A percentile compares a stretch with the other conserved stretches of the same genome.
Conservation (phyloP, 2,113 vertebrate species). For the Delphinapterus leucas region DNA sequence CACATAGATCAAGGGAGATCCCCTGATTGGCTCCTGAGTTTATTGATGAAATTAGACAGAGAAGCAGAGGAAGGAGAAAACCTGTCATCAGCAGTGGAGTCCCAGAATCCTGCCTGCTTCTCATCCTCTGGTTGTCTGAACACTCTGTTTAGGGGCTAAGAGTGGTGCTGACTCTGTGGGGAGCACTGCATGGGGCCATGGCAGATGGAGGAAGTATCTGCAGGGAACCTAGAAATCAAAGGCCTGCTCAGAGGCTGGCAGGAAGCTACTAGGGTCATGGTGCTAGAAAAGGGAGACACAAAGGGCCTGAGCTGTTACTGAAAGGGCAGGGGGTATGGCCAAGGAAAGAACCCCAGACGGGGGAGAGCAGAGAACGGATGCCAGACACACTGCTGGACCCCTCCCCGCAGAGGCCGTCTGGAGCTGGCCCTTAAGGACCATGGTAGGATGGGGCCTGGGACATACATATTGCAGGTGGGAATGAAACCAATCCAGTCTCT, state of each 20-base stretch:
- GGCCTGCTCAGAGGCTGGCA: neutral
- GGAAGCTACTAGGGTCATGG: neutral
- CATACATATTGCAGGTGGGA: neutral
- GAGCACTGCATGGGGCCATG: neutral
- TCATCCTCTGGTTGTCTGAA: neutral
- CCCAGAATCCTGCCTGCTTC: neutral
- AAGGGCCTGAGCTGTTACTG: neutral
- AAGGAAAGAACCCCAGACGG: neutral
- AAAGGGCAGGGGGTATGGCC: neutral
- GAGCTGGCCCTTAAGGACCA: neutral
- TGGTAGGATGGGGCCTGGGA: neutral
- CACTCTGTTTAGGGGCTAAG: neutral
- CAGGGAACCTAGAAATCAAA: conserved; percentile 1
- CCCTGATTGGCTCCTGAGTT: neutral
- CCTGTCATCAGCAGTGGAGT: neutral
- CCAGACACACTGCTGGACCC: neutral
- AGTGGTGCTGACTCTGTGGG: neutral
- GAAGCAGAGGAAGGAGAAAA: neutral
- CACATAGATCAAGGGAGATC: neutral
- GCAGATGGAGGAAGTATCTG: neutral
- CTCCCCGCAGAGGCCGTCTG: neutral
- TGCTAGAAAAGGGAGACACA: neutral
- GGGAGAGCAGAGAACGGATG: neutral
- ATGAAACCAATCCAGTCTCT: neutral
- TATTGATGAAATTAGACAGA: neutral